Evolutionary conservation across 2,113 vertebrate genomes (phyloP).

Genomic region (Piaya cayana): DNA sequence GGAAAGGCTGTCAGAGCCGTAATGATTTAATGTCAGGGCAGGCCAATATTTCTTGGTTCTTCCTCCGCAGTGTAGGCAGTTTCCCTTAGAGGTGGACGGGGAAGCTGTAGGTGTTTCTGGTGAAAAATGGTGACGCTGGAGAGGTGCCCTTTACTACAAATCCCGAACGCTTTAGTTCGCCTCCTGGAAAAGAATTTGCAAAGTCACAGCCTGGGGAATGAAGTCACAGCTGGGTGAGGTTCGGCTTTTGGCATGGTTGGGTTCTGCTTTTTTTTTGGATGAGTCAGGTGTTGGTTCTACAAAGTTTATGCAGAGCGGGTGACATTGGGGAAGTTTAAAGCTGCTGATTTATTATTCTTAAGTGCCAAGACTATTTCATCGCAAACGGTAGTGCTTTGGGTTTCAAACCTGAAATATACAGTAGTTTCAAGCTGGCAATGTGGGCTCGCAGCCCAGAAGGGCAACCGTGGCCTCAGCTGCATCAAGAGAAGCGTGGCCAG

Average conservation of each 20-base stretch:
- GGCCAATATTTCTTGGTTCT: slow-evolving; percentile 73
- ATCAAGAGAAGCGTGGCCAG: no score
- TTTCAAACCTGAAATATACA: not conserved
- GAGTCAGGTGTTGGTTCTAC: not conserved
- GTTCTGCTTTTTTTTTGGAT: not conserved
- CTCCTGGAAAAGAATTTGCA: not conserved
- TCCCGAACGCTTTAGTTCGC: slow-evolving; percentile 1
- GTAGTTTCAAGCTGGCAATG: no score
- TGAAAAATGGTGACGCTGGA: slow-evolving; percentile 65
- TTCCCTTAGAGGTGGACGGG: slow-evolving; percentile 63
- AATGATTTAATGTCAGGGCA: slow-evolving; percentile 71
- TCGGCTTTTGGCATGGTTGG: not conserved
- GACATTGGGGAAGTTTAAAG: not conserved
- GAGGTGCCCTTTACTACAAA: slow-evolving; percentile 66
- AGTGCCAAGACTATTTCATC: not conserved
- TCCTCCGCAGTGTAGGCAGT: slow-evolving; percentile 65
- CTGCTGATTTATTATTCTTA: not conserved
- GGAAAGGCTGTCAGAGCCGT: slow-evolving; percentile 68
- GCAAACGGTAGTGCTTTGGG: not conserved
- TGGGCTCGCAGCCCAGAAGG: no score
- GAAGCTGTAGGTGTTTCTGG: slow-evolving; percentile 66
- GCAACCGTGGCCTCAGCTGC: no score
- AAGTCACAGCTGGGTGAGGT: slow-evolving; percentile 11
- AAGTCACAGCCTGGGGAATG: slow-evolving; percentile 12
- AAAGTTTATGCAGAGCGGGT: not conserved